Percentiles rank a stretch among this genome's conserved stretches.
These are phyloP conservation scores for Hippopotamyrus pictus DNA, from an alignment of 2,797 vertebrate species.

Conservation along the genomic window DNA sequence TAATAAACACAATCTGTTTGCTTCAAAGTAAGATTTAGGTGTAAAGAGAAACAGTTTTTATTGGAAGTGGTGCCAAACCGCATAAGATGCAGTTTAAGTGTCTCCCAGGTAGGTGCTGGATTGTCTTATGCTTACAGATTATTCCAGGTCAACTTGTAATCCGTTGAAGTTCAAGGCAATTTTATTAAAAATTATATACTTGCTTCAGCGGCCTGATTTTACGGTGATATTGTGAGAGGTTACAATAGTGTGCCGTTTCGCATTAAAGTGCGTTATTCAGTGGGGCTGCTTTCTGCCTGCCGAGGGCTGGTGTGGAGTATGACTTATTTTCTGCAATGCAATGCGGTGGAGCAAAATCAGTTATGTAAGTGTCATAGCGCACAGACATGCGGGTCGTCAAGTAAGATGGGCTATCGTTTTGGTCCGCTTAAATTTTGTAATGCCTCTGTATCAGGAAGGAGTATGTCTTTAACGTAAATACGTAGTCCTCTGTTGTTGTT, in stretches of 20 bases:
- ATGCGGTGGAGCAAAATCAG: not conserved
- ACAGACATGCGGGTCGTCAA: not conserved
- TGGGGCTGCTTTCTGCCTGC: not conserved
- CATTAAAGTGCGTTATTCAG: not conserved
- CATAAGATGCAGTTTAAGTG: not conserved
- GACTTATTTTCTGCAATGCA: constrained; percentile 7
- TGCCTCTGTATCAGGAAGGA: not conserved
- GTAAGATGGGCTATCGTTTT: not conserved
- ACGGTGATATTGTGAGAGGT: not conserved
- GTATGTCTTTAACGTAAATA: not conserved
- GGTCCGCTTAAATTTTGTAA: not conserved
- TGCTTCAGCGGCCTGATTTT: not conserved
- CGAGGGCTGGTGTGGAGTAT: not conserved
- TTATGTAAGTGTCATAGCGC: not conserved
- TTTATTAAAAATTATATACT: not conserved
- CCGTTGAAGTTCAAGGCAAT: not conserved
- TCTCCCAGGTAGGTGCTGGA: not conserved
- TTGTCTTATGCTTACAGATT: not conserved
- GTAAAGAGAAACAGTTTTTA: not conserved
- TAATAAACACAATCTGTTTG: not conserved
- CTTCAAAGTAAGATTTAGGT: not conserved
- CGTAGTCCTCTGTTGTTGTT: not conserved
- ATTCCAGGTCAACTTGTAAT: not conserved
- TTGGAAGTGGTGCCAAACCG: not conserved
- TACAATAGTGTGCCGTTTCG: not conserved